Conservation (phyloP, 2,113 vertebrate genomes). For the Electrona antarctica region DNA sequence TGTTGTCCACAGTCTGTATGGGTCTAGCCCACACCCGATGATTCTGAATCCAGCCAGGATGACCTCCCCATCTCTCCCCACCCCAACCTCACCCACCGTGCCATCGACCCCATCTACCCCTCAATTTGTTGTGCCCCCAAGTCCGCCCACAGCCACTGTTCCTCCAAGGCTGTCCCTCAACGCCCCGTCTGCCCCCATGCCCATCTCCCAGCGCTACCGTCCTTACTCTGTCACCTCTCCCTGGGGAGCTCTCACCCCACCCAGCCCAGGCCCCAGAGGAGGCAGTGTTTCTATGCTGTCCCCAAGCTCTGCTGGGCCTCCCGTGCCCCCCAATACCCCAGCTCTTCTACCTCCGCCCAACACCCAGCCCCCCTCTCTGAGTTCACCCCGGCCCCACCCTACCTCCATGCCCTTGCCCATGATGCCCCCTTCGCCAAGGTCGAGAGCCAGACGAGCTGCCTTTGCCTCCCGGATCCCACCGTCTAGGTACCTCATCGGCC, state of each 20-base stretch:
- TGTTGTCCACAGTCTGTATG: slow-evolving; percentile 92
- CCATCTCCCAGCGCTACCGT: slow-evolving; percentile 87
- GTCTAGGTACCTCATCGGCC: slow-evolving; percentile 87
- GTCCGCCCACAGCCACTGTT: slow-evolving; percentile 65
- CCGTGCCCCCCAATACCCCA: slow-evolving; percentile 76
- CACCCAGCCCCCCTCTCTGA: slow-evolving; percentile 67
- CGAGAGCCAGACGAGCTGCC: slow-evolving; percentile 77
- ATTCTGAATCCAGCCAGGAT: slow-evolving; percentile 72
- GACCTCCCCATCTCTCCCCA: slow-evolving; percentile 69
- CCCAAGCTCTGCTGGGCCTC: slow-evolving; percentile 56
- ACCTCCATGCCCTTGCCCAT: slow-evolving; percentile 68
- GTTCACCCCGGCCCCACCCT: slow-evolving; percentile 69
- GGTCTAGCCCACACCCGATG: slow-evolving; percentile 86
- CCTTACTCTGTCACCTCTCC: slow-evolving; percentile 85
- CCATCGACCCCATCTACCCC: slow-evolving; percentile 55
- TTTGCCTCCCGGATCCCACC: slow-evolving; percentile 83
- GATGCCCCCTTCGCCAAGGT: slow-evolving; percentile 78
- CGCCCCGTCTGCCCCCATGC: slow-evolving; percentile 75
- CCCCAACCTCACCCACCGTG: slow-evolving; percentile 58
- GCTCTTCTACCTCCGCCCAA: slow-evolving; percentile 69
- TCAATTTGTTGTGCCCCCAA: slow-evolving; percentile 62
- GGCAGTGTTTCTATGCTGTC: slow-evolving; percentile 48
- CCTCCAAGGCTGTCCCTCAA: slow-evolving; percentile 60
- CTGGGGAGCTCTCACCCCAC: slow-evolving; percentile 70
- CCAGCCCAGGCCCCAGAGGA: slow-evolving; percentile 67